Percentiles rank a stretch among this genome's conserved stretches.
phyloP scores from a whole-genome alignment of 2,113 vertebrate genomes.

The Guaruba guarouba region DNA sequence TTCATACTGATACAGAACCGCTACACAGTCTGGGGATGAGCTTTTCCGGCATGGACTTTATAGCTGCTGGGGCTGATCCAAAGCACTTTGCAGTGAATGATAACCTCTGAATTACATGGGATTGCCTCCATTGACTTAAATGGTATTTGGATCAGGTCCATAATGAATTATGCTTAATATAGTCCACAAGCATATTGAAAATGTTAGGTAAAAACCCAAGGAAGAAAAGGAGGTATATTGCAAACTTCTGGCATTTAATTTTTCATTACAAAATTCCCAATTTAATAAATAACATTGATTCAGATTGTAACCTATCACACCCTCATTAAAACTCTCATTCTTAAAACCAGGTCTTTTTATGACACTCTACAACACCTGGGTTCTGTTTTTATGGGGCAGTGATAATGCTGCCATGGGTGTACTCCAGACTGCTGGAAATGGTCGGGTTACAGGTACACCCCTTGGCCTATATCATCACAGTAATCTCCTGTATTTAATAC shows the following conservation, averaged over 20 bases:
- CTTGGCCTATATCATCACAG: not conserved
- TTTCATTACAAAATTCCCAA: not conserved
- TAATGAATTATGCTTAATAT: not conserved
- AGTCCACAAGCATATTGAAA: not conserved
- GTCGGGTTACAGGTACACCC: fast-evolving
- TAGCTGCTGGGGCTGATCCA: not conserved
- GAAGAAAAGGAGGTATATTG: not conserved
- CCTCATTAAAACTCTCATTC: not conserved
- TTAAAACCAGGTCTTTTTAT: not conserved
- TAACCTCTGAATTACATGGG: not conserved
- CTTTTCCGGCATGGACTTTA: not conserved
- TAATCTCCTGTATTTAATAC: not conserved
- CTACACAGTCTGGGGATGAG: not conserved
- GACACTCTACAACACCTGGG: not conserved
- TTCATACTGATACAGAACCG: not conserved
- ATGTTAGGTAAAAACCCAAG: not conserved
- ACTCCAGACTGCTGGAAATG: not conserved
- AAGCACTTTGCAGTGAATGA: not conserved
- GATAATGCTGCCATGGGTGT: not conserved
- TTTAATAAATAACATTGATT: not conserved
- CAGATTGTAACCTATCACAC: not conserved
- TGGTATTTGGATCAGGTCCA: not conserved
- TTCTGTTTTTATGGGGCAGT: not conserved
- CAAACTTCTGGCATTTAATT: not conserved
- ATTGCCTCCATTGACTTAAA: not conserved